Evolutionary conservation across 2,797 vertebrate species (phyloP).

Genomic region (Nannoperca australis): DNA sequence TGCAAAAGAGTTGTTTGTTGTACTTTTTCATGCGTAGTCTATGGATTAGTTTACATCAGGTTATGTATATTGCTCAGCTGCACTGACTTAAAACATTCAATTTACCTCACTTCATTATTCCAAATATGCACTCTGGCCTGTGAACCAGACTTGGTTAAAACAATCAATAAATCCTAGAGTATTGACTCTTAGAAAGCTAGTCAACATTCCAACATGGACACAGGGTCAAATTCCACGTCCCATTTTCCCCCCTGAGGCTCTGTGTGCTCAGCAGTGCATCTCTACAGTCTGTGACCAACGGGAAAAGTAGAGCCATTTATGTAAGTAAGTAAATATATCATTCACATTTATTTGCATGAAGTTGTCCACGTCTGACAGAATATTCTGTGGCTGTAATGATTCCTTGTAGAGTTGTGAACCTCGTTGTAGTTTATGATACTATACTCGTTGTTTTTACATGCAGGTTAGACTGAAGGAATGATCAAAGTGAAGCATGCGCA

Average conservation of each 20-base stretch:
- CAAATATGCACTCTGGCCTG: slow-evolving; percentile 12
- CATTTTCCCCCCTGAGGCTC: not conserved
- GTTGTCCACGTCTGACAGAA: not conserved
- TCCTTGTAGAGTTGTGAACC: not conserved
- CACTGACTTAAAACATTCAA: not conserved
- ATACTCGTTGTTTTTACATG: not conserved
- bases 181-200: slow-evolving; percentile 18
- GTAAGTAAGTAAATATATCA: slow-evolving; percentile 47
- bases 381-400: not conserved
- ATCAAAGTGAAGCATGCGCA: not conserved
- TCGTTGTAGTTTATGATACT: not conserved
- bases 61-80: not conserved
- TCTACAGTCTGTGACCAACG: slow-evolving; percentile 4
- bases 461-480: not conserved
- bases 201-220: slow-evolving; percentile 69
- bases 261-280: slow-evolving; percentile 13
- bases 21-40: not conserved
- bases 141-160: slow-evolving; percentile 26
- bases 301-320: not conserved
- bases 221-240: slow-evolving; percentile 76
- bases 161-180: slow-evolving; percentile 15
- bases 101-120: not conserved
- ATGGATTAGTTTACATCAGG: not conserved
- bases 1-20: not conserved
- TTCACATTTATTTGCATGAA: slow-evolving; percentile 17